Evolutionary conservation across 64 coral and sea anemone species (phyloP).

Genomic region (Montipora foliosa): DNA sequence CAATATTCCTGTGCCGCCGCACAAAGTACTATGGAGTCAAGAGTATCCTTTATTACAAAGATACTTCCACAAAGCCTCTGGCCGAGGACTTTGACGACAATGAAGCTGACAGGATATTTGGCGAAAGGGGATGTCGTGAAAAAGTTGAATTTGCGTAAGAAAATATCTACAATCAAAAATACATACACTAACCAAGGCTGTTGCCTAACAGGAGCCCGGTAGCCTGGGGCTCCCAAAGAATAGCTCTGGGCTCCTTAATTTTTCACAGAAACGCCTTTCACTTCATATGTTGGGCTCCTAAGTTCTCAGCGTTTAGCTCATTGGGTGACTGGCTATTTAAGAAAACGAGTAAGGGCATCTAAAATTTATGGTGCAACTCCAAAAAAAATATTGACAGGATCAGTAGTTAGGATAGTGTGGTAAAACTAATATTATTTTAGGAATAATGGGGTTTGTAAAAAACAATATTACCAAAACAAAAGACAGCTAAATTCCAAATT

Average conservation of each 20-base stretch:
- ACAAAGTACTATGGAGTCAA: constrained; percentile 26
- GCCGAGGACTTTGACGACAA: constrained; percentile 79
- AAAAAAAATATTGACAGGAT: neutral
- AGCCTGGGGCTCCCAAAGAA: too few relatives aligned
- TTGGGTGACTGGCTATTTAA: neutral
- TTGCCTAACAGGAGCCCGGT: too few relatives aligned
- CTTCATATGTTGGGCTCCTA: too few relatives aligned
- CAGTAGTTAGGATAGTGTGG: too few relatives aligned
- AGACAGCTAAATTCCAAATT: too few relatives aligned
- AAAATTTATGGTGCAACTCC: neutral
- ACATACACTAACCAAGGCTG: too few relatives aligned
- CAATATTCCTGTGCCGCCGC: neutral
- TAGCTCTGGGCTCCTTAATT: too few relatives aligned
- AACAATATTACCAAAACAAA: too few relatives aligned
- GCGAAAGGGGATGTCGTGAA: constrained; percentile 56
- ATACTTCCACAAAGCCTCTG: constrained; percentile 63
- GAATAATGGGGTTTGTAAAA: too few relatives aligned
- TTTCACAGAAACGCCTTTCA: too few relatives aligned
- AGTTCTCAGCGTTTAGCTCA: too few relatives aligned
- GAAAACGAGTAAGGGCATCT: neutral
- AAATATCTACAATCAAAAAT: neutral
- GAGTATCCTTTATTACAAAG: constrained; percentile 74
- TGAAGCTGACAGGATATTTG: constrained; percentile 54
- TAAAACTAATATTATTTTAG: too few relatives aligned
- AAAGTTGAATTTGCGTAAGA: constrained; percentile 75